These are phyloP conservation scores for Ericerus pela DNA, from an alignment of 1,140 invertebrate species.

Conservation along the genomic window DNA sequence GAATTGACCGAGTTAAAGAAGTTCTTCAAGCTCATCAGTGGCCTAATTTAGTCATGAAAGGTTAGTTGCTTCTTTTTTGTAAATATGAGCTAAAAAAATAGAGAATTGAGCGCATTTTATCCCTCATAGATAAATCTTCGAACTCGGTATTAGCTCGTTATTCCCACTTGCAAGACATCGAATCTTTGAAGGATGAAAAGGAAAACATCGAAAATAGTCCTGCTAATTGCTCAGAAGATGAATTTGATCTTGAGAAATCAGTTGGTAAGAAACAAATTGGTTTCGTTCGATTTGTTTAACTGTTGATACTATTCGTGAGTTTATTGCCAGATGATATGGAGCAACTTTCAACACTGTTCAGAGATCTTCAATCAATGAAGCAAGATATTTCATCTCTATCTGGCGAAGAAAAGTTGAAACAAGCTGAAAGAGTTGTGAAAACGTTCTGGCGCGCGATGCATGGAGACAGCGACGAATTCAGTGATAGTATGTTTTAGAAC, in stretches of 20 bases:
- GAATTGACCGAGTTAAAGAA: slow-evolving; percentile 55
- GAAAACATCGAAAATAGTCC: neutral
- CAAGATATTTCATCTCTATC: slow-evolving; percentile 47
- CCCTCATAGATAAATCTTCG: no score
- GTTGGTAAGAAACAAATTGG: no score
- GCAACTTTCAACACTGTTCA: slow-evolving; percentile 45
- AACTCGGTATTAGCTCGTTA: no score
- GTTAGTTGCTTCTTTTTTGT: slow-evolving; percentile 31
- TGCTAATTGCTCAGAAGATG: neutral
- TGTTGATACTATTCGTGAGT: no score
- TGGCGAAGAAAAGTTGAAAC: slow-evolving; percentile 45
- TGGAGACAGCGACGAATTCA: slow-evolving; percentile 53
- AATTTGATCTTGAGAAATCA: no score
- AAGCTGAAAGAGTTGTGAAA: slow-evolving; percentile 60
- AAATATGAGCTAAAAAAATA: no score
- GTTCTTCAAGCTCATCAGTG: slow-evolving; percentile 59
- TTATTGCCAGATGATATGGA: slow-evolving; percentile 23
- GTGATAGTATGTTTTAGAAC: neutral
- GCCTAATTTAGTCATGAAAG: slow-evolving; percentile 57
- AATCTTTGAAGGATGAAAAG: neutral
- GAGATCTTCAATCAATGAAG: slow-evolving; percentile 46
- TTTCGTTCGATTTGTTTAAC: no score
- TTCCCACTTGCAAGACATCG: neutral
- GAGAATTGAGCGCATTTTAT: no score
- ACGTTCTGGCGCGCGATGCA: slow-evolving; percentile 66